A percentile compares a stretch with the other conserved stretches of the same genome.
Evolutionary conservation across 2,888 invertebrate genomes (phyloP).

Genomic region (Chrysolina americana): DNA sequence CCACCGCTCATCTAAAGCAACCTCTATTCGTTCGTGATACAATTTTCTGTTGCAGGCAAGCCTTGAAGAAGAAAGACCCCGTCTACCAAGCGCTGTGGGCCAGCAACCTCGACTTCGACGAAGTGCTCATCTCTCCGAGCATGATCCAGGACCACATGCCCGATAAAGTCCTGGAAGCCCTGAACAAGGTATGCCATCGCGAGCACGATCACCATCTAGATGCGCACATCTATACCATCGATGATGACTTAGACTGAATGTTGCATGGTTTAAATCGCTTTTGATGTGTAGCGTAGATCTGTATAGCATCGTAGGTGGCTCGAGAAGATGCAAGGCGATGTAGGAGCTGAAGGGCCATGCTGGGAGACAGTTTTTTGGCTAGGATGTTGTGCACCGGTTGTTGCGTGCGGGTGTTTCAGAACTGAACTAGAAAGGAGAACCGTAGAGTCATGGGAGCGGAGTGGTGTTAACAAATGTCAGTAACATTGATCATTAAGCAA

Average conservation of each 20-base stretch:
- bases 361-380: not conserved
- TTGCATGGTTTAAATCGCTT: conserved; percentile 35
- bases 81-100: conserved; percentile 92
- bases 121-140: conserved; percentile 89
- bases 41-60: conserved; percentile 71
- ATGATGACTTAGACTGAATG: conserved; percentile 53
- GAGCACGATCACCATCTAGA: conserved; percentile 44
- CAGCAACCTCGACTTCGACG: conserved; percentile 86
- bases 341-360: not conserved
- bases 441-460: too few species aligned
- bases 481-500: too few species aligned
- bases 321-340: not conserved
- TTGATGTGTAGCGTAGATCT: conserved; percentile 24
- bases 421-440: too few species aligned
- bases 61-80: conserved; percentile 80
- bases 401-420: not conserved
- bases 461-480: too few species aligned
- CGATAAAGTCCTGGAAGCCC: conserved; percentile 85
- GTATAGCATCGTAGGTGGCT: conserved; percentile 1
- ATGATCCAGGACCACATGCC: conserved; percentile 96
- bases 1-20: not conserved
- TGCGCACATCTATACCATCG: conserved; percentile 41
- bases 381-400: not conserved
- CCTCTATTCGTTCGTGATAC: too few species aligned
- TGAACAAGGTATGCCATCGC: conserved; percentile 81